These are phyloP conservation scores for Bombus consobrinus DNA, from an alignment of 1,140 invertebrate genomes.

Conservation along the genomic window DNA sequence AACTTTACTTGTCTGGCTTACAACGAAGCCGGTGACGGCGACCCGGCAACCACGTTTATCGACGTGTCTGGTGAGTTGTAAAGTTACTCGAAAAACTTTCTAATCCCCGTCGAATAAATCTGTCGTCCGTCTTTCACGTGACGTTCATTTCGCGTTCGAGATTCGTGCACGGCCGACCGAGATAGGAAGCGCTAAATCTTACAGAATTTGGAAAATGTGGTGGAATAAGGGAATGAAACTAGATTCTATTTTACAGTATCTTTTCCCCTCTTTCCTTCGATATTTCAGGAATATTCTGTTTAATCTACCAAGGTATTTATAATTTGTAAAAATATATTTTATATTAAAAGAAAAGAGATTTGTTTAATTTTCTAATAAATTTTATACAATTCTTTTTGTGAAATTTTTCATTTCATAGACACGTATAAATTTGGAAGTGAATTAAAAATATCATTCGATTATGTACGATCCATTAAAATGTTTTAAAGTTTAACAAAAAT, in stretches of 20 bases:
- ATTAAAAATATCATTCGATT: too few relatives aligned
- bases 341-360: neutral
- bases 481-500: neutral
- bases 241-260: neutral
- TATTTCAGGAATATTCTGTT: neutral
- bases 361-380: neutral
- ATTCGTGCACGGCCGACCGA: neutral
- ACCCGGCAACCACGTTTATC: conserved; percentile 87
- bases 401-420: too few relatives aligned
- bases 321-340: neutral
- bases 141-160: neutral
- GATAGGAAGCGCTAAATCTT: neutral
- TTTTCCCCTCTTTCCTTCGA: too few relatives aligned
- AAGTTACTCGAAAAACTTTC: conserved; percentile 35
- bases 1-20: conserved; percentile 94
- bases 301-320: neutral
- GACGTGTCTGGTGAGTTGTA: conserved; percentile 88
- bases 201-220: neutral
- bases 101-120: conserved; percentile 31
- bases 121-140: conserved; percentile 8
- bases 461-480: neutral
- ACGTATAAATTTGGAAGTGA: too few relatives aligned
- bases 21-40: conserved; percentile 91
- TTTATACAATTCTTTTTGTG: neutral
- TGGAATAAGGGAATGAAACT: neutral